These are phyloP conservation scores for Onchidella celtica DNA, from an alignment of 2,888 invertebrate species.

Conservation along the genomic window DNA sequence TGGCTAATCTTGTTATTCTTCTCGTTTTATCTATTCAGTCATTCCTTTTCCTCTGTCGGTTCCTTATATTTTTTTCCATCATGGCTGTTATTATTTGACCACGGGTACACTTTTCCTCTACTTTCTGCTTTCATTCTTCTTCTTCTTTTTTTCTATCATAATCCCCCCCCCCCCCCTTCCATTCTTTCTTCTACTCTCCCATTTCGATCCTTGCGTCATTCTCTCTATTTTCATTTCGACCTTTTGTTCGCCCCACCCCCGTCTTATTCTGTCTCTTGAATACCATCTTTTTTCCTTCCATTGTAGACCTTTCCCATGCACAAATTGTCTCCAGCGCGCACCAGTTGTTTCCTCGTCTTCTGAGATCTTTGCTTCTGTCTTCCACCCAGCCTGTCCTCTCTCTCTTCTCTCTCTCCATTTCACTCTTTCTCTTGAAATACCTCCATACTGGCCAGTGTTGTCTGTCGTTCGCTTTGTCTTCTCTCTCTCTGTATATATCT, in stretches of 20 bases:
- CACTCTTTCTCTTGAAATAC: constrained; percentile 22
- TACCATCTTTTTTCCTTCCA: not conserved
- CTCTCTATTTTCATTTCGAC: too few relatives aligned
- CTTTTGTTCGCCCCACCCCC: too few relatives aligned
- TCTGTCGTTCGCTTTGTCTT: too few relatives aligned
- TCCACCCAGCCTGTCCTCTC: constrained; percentile 12
- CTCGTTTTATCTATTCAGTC: too few relatives aligned
- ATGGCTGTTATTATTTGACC: too few relatives aligned
- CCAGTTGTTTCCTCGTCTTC: not conserved
- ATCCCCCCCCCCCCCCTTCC: not conserved
- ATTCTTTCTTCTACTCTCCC: constrained; percentile 8
- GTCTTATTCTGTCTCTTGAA: too few relatives aligned
- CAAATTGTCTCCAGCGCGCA: constrained; percentile 1
- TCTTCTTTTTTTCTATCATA: not conserved
- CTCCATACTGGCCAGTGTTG: not conserved
- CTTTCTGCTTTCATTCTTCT: constrained; percentile 2
- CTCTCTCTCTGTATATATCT: too few relatives aligned
- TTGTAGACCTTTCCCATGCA: not conserved
- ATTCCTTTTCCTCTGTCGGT: too few relatives aligned
- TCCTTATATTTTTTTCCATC: too few relatives aligned
- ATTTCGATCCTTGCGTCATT: too few relatives aligned
- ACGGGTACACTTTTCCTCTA: too few relatives aligned
- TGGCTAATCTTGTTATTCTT: too few relatives aligned
- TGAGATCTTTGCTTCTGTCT: constrained; percentile 16
- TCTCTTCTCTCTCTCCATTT: constrained; percentile 14